Conservation (phyloP, 2,888 invertebrate species). For the Taenaris catops region DNA sequence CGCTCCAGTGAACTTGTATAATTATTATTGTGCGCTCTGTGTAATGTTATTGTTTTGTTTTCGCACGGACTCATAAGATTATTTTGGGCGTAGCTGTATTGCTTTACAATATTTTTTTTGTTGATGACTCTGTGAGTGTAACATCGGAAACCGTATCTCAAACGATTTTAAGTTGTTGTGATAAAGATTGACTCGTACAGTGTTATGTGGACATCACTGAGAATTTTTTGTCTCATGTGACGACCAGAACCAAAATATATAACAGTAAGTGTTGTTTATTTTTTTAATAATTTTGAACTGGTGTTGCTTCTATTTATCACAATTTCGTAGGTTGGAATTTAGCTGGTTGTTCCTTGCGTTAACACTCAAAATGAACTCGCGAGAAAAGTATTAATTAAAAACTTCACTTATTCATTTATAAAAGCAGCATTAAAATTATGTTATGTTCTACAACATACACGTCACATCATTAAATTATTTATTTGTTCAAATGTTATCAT, state of each 20-base stretch:
- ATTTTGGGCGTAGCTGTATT: conserved; percentile 59
- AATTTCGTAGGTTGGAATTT: no score
- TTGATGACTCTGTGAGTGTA: conserved; percentile 41
- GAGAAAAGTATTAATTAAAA: no score
- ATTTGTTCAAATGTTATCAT: no score
- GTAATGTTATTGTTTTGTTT: conserved; percentile 42
- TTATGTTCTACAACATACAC: no score
- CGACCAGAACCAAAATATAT: conserved; percentile 3
- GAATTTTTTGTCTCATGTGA: conserved; percentile 29
- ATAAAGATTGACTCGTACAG: conserved; percentile 42
- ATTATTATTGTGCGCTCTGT: conserved; percentile 38
- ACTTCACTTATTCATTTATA: no score
- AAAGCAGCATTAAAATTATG: no score
- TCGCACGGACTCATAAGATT: conserved; percentile 37
- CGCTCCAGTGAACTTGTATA: conserved; percentile 31
- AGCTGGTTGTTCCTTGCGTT: no score
- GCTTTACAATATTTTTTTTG: conserved; percentile 44
- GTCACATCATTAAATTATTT: no score
- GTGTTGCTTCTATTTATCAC: no score
- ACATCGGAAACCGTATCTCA: conserved; percentile 26
- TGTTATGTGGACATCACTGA: conserved; percentile 46
- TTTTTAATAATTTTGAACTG: no score
- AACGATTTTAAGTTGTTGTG: conserved; percentile 41
- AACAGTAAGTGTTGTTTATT: conserved; percentile 16
- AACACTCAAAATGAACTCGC: no score